Percentiles rank a stretch among this genome's conserved stretches.
Evolutionary conservation across 2,888 invertebrate species (phyloP).

Genomic region (Limnephilus lunatus): DNA sequence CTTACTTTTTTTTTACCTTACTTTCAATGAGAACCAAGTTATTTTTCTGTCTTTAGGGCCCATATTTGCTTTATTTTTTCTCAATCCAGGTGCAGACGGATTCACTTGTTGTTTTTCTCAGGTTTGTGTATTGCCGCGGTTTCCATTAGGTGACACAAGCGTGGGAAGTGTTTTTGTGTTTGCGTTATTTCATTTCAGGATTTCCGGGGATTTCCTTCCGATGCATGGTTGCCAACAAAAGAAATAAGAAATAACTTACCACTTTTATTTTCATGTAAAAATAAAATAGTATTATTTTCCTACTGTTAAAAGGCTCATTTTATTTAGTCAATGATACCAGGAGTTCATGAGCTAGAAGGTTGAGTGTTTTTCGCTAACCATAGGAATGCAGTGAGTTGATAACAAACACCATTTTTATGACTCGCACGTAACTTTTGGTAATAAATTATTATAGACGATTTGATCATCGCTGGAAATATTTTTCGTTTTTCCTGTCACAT

Average conservation of each 20-base stretch:
- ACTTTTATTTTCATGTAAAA: no score
- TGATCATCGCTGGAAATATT: background rate
- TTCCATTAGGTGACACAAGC: slow-evolving; percentile 9
- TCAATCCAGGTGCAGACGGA: slow-evolving; percentile 19
- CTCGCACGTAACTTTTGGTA: background rate
- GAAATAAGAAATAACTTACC: background rate
- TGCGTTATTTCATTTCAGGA: background rate
- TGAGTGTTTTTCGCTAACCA: background rate
- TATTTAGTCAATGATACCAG: background rate
- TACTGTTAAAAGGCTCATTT: background rate
- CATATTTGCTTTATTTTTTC: slow-evolving; percentile 21
- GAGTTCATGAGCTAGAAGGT: background rate
- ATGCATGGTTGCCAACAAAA: background rate
- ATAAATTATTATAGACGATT: background rate
- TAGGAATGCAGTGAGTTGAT: background rate
- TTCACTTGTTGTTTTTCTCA: slow-evolving; percentile 33
- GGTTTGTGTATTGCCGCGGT: slow-evolving; percentile 14
- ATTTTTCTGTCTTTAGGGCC: background rate
- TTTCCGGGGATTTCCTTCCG: slow-evolving; percentile 6
- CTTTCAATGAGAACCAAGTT: background rate
- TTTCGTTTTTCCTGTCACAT: background rate
- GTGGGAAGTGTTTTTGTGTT: slow-evolving; percentile 28
- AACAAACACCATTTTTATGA: background rate
- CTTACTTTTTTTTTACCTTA: slow-evolving; percentile 32
- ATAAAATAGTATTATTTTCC: background rate